A percentile compares a stretch with the other conserved stretches of the same genome.
Conservation (phyloP, 2,888 invertebrate species). For the Cataglyphis livida region DNA sequence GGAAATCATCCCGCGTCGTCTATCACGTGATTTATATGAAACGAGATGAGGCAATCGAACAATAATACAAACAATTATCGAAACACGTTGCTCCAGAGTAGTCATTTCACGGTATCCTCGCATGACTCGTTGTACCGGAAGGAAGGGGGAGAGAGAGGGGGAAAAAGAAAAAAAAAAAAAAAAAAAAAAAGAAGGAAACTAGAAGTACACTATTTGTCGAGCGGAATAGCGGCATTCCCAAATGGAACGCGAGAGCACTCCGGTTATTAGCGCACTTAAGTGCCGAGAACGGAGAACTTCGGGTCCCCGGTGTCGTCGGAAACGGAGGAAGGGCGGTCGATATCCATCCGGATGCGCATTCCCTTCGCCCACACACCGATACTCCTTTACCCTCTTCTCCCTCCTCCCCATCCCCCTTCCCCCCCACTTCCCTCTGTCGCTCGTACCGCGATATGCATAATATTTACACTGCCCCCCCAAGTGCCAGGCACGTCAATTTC, state of each 20-base stretch:
- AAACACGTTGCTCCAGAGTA: background rate
- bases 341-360: slow-evolving; percentile 39
- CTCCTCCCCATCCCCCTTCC: background rate
- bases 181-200: background rate
- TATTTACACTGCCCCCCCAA: slow-evolving; percentile 49
- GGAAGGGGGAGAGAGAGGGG: background rate
- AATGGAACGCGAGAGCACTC: slow-evolving; percentile 55
- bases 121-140: background rate
- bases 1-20: background rate
- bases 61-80: background rate
- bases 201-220: slow-evolving; percentile 43
- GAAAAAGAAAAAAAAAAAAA: background rate
- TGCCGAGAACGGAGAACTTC: slow-evolving; percentile 49
- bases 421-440: too few relatives aligned
- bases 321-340: slow-evolving; percentile 51
- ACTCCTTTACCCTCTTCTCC: background rate
- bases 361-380: slow-evolving; percentile 28
- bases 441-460: slow-evolving; percentile 46
- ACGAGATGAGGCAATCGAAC: background rate
- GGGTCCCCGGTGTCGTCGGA: slow-evolving; percentile 51
- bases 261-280: slow-evolving; percentile 57
- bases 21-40: background rate
- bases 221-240: slow-evolving; percentile 44
- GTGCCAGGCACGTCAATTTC: slow-evolving; percentile 53
- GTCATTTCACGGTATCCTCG: slow-evolving; percentile 16